Base-by-base conservation (phyloP, 1,140 invertebrate species). In the Drosophila bocki region DNA sequence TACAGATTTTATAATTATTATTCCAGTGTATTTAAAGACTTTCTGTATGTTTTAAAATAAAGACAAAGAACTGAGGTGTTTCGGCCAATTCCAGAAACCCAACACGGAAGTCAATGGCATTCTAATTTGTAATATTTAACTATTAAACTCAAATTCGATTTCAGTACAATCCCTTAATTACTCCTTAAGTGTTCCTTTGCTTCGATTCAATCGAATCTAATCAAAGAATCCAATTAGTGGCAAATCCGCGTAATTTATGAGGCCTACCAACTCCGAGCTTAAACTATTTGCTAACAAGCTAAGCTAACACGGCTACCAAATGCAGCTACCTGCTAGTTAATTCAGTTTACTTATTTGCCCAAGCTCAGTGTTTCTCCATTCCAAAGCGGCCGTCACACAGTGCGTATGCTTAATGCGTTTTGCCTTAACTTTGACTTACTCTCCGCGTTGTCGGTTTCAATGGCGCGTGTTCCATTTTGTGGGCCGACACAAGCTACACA, bases 281-380 rank as follows among this genome's bases (percentile, higher is more conserved):
- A 69, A 80, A 70, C 74, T 77, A 84, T 85, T 81, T 81, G 74
- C 82, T 86, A 85, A 85, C 82, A 86, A 85, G 78, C 68, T 67
- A 58, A 44, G 63, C 67, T 59, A 85, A 85, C 63, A 80, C 17
- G 59, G 81, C 82, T 81, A 80, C 82, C 60, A 70, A 64, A 63
- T 75, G 64, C 65, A 67, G 82, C 74, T 69, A 68, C 77, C 77
- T 62, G 68, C 60, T 69, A 78, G 80, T 72, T 76, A 72, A 64
- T 74, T 78, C 65, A 80, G 61, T 70, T 81, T 77, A 76, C 65
- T 72, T 75, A 58, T 62, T 61, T 65, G 48, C 63, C 63, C 57
- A 62, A 53, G 60, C 48, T 41, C 56, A 69, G 50, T 65, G 26
- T 57, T 51, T 58, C 63, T 56, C 60, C 78, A 35, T 65, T 71